Conservation (phyloP, 2,113 vertebrate species). For the Willisornis vidua region DNA sequence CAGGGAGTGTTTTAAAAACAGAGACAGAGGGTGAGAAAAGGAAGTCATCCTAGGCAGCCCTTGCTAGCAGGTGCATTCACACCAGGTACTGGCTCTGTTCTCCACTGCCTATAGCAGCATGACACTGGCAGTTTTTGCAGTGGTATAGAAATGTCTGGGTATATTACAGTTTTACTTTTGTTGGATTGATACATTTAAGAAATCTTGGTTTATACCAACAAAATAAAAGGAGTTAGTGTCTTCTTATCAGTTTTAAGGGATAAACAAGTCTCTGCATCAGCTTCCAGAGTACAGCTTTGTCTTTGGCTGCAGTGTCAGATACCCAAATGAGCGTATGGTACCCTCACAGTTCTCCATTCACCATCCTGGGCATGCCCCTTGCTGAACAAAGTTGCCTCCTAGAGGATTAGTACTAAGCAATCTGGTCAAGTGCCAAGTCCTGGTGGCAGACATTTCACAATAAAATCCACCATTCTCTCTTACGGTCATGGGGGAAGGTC, state of each 20-base stretch:
- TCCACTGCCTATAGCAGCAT: background rate
- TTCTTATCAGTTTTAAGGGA: background rate
- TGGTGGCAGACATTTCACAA: background rate
- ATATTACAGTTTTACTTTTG: background rate
- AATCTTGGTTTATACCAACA: background rate
- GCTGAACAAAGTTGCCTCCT: background rate
- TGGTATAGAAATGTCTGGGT: background rate
- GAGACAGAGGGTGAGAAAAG: background rate
- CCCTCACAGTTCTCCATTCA: background rate
- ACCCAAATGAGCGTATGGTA: background rate
- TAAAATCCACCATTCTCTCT: background rate
- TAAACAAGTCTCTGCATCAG: background rate
- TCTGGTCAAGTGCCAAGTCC: background rate
- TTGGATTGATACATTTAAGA: background rate
- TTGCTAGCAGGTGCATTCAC: slow-evolving; percentile 28
- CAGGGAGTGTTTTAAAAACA: background rate
- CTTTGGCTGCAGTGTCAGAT: background rate
- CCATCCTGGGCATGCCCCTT: background rate
- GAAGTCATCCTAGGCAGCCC: background rate
- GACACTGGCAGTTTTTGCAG: background rate
- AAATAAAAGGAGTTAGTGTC: background rate
- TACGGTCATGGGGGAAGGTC: background rate
- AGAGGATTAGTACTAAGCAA: background rate
- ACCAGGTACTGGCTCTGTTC: slow-evolving; percentile 14
- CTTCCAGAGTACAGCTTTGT: background rate